Percentiles rank a stretch among this genome's conserved stretches.
Conservation (phyloP, 1,140 invertebrate genomes). For the Nasonia giraulti region DNA sequence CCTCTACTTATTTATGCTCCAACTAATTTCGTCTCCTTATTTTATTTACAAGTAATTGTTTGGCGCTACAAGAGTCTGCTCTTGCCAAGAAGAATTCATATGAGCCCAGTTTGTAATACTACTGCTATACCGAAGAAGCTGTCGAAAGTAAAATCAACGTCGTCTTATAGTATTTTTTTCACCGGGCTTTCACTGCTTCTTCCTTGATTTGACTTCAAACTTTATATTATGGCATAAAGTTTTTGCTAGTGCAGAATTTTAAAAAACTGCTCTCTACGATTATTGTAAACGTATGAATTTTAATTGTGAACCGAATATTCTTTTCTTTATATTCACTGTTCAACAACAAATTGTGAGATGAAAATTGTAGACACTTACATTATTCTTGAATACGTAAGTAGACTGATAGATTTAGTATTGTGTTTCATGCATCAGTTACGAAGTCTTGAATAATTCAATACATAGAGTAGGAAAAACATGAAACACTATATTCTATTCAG, state of each 20-base stretch:
- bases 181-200: no score
- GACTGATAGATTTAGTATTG: constrained; percentile 33
- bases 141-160: constrained; percentile 23
- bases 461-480: constrained; percentile 11
- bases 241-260: neutral
- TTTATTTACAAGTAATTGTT: no score
- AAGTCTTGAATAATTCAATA: constrained; percentile 16
- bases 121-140: neutral
- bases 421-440: constrained; percentile 12
- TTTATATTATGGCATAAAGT: neutral
- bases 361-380: neutral
- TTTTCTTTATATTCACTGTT: neutral
- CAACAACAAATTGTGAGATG: constrained; percentile 16
- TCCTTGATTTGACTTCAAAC: constrained; percentile 8
- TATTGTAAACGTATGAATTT: constrained; percentile 19
- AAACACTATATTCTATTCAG: constrained; percentile 10
- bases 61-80: no score
- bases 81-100: neutral
- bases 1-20: no score
- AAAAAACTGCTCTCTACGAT: neutral
- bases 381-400: constrained; percentile 23
- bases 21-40: no score
- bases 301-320: constrained; percentile 21
- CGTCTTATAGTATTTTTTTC: constrained; percentile 29
- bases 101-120: constrained; percentile 20